Evolutionary conservation across 2,888 invertebrate genomes (phyloP).

Genomic region (Diarsia mendica): DNA sequence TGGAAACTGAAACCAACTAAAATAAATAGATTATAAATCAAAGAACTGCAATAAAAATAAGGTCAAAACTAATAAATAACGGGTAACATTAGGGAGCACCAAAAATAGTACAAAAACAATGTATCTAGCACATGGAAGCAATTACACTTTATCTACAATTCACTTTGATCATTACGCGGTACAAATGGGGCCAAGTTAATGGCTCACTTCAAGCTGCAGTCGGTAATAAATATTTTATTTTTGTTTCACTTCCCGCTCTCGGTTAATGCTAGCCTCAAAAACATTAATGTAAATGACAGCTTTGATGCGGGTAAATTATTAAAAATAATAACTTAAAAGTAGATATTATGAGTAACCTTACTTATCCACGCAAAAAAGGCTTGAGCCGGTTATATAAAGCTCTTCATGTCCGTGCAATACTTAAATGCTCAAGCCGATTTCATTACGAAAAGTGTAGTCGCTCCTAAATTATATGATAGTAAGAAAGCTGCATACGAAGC

Average conservation of each 20-base stretch:
- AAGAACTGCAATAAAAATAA: constrained; percentile 8
- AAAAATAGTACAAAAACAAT: constrained; percentile 53
- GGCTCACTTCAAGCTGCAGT: constrained; percentile 58
- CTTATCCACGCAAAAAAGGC: neutral
- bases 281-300: constrained; percentile 42
- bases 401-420: neutral
- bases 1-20: neutral
- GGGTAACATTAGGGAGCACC: constrained; percentile 29
- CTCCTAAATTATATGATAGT: neutral
- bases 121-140: constrained; percentile 56
- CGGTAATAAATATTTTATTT: constrained; percentile 63
- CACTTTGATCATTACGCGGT: constrained; percentile 61
- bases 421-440: neutral
- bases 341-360: neutral
- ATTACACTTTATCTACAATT: constrained; percentile 62
- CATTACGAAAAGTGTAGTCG: neutral
- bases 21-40: constrained; percentile 1
- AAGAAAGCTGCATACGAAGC: neutral
- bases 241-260: constrained; percentile 54
- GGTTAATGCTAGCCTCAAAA: constrained; percentile 52
- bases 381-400: neutral
- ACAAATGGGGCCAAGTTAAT: constrained; percentile 60
- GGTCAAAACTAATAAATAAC: constrained; percentile 32
- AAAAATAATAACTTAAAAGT: neutral
- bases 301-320: constrained; percentile 16